Evolutionary conservation across 2,888 invertebrate genomes (phyloP).

Genomic region (Carterocephalus palaemon): DNA sequence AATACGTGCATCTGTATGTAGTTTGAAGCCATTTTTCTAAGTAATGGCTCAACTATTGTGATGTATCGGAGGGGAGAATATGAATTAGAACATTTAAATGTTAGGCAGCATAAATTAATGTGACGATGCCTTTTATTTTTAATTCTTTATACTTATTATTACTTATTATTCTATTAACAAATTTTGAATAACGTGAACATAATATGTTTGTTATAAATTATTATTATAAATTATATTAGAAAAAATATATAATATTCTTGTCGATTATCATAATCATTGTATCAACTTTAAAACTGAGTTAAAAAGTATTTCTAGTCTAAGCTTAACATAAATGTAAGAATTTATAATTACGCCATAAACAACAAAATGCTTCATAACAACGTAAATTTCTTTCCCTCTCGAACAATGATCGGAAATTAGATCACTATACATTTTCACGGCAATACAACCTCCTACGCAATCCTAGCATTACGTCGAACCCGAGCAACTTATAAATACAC

Average conservation of each 20-base stretch:
- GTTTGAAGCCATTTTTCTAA: conserved; percentile 14
- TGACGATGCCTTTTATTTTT: too few species aligned
- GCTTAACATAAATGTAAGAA: not conserved
- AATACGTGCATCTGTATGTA: conserved; percentile 15
- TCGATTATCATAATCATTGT: too few species aligned
- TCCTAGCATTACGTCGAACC: conserved; percentile 10
- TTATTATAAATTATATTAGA: too few species aligned
- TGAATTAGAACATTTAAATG: too few species aligned
- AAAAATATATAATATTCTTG: too few species aligned
- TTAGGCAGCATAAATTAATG: too few species aligned
- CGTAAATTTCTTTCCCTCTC: conserved; percentile 1
- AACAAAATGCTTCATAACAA: not conserved
- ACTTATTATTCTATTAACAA: too few species aligned
- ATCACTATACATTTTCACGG: conserved; percentile 19
- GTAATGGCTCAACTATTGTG: conserved; percentile 6
- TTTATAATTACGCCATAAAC: not conserved
- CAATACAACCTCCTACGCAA: conserved; percentile 19
- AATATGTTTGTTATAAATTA: too few species aligned
- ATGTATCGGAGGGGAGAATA: not conserved
- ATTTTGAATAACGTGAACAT: too few species aligned
- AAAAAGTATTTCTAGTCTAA: not conserved
- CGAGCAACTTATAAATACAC: conserved; percentile 27
- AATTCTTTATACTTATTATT: too few species aligned
- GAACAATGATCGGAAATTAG: conserved; percentile 18
- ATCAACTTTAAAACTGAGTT: too few species aligned